Conservation (phyloP, 2,888 invertebrate species). For the Aspidiotus rigidus region DNA sequence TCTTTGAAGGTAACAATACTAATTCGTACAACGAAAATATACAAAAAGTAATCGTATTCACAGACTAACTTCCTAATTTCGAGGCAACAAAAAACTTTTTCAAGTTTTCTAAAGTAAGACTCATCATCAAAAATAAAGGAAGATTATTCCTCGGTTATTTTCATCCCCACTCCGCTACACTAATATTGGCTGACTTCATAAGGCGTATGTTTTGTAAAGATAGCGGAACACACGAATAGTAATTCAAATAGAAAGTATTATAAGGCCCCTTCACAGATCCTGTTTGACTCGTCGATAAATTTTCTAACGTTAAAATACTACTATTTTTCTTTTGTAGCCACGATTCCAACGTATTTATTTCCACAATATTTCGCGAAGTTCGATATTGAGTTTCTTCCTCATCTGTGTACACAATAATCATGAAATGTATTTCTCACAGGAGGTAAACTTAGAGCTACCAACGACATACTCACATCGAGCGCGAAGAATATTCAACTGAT, state of each 20-base stretch:
- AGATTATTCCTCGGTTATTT: too few species aligned
- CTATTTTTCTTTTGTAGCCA: conserved; percentile 18
- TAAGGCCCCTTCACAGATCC: not conserved
- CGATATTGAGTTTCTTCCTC: conserved; percentile 13
- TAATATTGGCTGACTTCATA: not conserved
- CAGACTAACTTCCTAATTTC: too few species aligned
- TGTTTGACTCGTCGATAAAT: not conserved
- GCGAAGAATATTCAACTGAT: conserved; percentile 51
- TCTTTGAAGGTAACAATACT: too few species aligned
- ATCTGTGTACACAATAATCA: not conserved
- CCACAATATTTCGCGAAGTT: not conserved
- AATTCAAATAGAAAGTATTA: conserved; percentile 12
- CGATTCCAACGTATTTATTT: conserved; percentile 20
- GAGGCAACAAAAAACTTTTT: too few species aligned
- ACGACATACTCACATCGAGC: conserved; percentile 44
- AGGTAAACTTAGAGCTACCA: not conserved
- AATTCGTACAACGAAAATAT: too few species aligned
- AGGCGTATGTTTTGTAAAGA: conserved; percentile 14
- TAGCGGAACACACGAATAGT: conserved; percentile 8
- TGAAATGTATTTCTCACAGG: too few species aligned
- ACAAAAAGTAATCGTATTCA: too few species aligned
- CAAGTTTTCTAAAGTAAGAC: too few species aligned
- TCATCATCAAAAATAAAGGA: too few species aligned
- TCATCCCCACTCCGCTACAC: conserved; percentile 22
- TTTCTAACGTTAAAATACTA: conserved; percentile 6